Conservation (phyloP, 2,797 vertebrate species). For the Eulemur rubriventer region DNA sequence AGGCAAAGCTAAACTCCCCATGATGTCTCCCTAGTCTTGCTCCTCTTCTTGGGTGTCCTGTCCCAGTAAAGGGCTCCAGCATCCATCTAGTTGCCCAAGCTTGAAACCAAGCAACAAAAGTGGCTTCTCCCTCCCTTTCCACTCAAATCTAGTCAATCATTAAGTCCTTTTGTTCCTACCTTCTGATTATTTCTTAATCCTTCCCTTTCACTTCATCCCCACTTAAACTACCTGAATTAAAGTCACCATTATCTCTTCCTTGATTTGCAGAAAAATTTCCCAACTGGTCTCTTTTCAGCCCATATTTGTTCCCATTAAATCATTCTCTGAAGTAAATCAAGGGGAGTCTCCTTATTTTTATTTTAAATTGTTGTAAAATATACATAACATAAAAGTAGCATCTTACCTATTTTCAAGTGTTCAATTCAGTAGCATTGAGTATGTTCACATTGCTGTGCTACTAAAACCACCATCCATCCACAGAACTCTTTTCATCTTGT, state of each 20-base stretch:
- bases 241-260: not conserved
- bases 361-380: constrained; percentile 4
- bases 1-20: not conserved
- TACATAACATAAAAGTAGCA: not conserved
- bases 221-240: not conserved
- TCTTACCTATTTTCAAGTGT: not conserved
- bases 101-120: not conserved
- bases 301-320: not conserved
- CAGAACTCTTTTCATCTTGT: not conserved
- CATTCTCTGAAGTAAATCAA: not conserved
- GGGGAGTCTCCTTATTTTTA: not conserved
- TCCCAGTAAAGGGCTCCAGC: not conserved
- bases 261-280: not conserved
- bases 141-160: not conserved
- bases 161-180: not conserved
- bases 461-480: not conserved
- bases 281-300: not conserved
- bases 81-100: not conserved
- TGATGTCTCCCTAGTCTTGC: not conserved
- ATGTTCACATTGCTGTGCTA: not conserved
- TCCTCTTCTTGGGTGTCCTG: not conserved
- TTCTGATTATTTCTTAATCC: not conserved
- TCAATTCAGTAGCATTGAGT: not conserved
- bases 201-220: not conserved
- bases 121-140: not conserved